Conservation (phyloP, 2,888 invertebrate genomes). For the Andrena trimmerana region DNA sequence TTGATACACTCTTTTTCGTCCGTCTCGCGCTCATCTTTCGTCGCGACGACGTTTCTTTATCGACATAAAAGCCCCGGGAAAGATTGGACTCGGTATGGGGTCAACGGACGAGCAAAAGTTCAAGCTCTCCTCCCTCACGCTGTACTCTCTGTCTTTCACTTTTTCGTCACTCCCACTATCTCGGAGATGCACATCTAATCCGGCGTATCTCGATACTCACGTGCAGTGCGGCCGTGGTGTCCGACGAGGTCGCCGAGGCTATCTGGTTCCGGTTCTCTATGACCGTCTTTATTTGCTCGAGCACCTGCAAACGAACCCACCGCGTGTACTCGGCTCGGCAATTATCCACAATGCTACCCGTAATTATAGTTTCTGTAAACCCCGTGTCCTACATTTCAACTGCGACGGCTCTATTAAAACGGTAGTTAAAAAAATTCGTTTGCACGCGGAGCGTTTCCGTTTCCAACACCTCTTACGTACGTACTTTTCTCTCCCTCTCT, state of each 20-base stretch:
- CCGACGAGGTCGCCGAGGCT: conserved; percentile 76
- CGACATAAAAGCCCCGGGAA: conserved; percentile 37
- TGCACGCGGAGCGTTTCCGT: conserved; percentile 6
- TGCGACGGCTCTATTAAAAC: conserved; percentile 33
- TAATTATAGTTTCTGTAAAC: conserved; percentile 49
- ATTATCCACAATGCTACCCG: conserved; percentile 52
- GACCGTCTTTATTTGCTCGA: conserved; percentile 84
- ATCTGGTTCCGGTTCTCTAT: conserved; percentile 83
- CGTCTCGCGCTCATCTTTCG: background rate
- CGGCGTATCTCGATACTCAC: conserved; percentile 73
- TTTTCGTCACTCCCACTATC: background rate
- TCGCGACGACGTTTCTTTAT: conserved; percentile 24
- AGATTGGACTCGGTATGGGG: conserved; percentile 29
- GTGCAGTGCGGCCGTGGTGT: conserved; percentile 70
- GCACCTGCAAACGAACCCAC: conserved; percentile 77
- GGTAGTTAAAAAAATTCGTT: conserved; percentile 18
- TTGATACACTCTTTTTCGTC: background rate
- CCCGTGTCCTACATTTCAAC: conserved; percentile 43
- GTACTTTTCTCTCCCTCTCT: background rate
- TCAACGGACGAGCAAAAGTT: conserved; percentile 30
- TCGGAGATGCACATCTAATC: conserved; percentile 10
- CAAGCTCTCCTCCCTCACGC: background rate
- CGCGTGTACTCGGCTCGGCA: conserved; percentile 39
- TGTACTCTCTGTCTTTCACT: background rate
- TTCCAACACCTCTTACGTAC: background rate